A percentile compares a stretch with the other conserved stretches of the same genome.
phyloP scores from a whole-genome alignment of 2,888 invertebrate species.

The Philaethria dido region DNA sequence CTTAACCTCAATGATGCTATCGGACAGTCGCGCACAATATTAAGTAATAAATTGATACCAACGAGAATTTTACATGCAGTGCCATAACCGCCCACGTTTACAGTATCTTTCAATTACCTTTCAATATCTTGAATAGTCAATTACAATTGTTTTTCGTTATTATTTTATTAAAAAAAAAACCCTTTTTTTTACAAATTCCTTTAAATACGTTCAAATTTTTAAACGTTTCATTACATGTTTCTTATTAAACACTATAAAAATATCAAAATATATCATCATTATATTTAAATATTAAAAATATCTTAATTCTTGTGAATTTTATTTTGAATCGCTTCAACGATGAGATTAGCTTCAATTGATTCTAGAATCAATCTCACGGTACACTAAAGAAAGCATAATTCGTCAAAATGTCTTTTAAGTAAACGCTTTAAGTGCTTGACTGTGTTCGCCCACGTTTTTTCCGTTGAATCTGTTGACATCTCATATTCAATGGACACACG shows the following conservation, averaged over 20 bases:
- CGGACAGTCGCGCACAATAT: constrained; percentile 51
- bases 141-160: not conserved
- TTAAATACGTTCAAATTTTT: no score
- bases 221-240: no score
- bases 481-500: constrained; percentile 66
- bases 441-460: constrained; percentile 61
- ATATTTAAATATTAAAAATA: no score
- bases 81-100: constrained; percentile 22
- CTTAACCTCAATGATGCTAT: constrained; percentile 59
- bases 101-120: not conserved
- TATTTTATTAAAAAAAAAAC: not conserved
- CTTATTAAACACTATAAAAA: no score
- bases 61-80: constrained; percentile 20
- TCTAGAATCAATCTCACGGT: no score
- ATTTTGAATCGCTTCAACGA: no score
- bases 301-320: no score
- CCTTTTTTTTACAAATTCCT: no score
- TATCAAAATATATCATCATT: no score
- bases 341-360: no score
- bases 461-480: constrained; percentile 70
- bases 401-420: constrained; percentile 15
- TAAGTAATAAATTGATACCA: constrained; percentile 36
- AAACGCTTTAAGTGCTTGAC: constrained; percentile 49
- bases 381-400: no score
- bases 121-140: not conserved